Evolutionary conservation across 2,113 vertebrate genomes (phyloP).

Genomic region (Atlantisia rogersi): DNA sequence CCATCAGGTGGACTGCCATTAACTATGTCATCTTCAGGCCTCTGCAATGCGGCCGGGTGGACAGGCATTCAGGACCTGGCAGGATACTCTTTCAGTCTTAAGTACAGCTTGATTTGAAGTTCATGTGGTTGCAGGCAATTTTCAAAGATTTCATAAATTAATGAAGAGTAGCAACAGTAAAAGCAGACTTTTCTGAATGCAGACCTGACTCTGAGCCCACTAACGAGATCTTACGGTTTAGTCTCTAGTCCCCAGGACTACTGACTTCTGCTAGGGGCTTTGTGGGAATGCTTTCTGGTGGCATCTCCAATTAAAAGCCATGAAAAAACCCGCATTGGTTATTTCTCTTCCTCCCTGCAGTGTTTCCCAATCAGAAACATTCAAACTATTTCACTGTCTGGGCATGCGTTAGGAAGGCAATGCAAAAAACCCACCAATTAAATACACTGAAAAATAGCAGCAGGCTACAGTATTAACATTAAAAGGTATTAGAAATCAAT

Average conservation of each 20-base stretch:
- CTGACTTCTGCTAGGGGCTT: background rate
- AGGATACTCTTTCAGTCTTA: background rate
- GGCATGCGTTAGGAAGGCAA: background rate
- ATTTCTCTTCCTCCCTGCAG: background rate
- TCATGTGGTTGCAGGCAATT: background rate
- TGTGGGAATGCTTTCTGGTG: background rate
- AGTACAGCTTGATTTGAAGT: background rate
- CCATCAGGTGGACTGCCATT: background rate
- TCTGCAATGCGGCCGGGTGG: fast-evolving
- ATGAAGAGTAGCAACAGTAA: background rate
- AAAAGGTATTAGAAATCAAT: conserved; percentile 59
- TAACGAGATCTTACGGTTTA: background rate
- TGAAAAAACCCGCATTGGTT: background rate
- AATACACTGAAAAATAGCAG: conserved; percentile 31
- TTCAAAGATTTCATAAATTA: background rate
- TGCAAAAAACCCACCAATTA: background rate
- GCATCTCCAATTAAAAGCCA: conserved; percentile 14
- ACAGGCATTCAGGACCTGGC: background rate
- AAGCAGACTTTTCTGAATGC: background rate
- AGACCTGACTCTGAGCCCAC: background rate
- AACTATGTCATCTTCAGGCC: fast-evolving
- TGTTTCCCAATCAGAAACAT: background rate
- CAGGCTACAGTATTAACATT: conserved; percentile 22
- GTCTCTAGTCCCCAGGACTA: background rate
- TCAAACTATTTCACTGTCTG: background rate